Conservation (phyloP, 2,113 vertebrate genomes). For the Etheostoma cragini region DNA sequence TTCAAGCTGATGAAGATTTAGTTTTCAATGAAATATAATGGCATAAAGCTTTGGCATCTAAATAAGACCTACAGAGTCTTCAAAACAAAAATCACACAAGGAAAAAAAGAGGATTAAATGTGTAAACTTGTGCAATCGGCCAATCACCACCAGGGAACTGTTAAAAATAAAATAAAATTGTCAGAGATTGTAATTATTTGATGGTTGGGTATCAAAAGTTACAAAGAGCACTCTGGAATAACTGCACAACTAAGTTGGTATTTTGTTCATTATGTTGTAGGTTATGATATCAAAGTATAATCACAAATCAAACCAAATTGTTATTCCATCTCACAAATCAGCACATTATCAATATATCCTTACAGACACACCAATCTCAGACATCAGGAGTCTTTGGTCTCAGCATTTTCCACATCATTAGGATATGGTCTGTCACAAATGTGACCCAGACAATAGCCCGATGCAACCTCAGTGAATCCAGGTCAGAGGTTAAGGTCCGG, state of each 20-base stretch:
- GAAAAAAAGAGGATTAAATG: constrained; percentile 17
- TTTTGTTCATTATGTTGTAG: neutral
- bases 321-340: neutral
- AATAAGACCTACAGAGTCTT: constrained; percentile 3
- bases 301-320: constrained; percentile 6
- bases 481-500: constrained; percentile 65
- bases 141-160: neutral
- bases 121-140: neutral
- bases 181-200: constrained; percentile 13
- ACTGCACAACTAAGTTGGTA: neutral
- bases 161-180: neutral
- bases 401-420: constrained; percentile 60
- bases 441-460: constrained; percentile 66
- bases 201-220: neutral
- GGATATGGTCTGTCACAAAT: constrained; percentile 40
- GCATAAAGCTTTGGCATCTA: neutral
- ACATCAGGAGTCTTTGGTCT: constrained; percentile 12
- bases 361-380: neutral
- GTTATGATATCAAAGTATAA: constrained; percentile 19
- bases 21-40: constrained; percentile 1
- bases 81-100: constrained; percentile 19
- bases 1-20: constrained; percentile 12
- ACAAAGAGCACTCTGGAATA: neutral
- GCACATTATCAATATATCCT: neutral
- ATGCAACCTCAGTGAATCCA: constrained; percentile 42